Conservation (phyloP, 2,797 vertebrate species). For the Prionace glauca region DNA sequence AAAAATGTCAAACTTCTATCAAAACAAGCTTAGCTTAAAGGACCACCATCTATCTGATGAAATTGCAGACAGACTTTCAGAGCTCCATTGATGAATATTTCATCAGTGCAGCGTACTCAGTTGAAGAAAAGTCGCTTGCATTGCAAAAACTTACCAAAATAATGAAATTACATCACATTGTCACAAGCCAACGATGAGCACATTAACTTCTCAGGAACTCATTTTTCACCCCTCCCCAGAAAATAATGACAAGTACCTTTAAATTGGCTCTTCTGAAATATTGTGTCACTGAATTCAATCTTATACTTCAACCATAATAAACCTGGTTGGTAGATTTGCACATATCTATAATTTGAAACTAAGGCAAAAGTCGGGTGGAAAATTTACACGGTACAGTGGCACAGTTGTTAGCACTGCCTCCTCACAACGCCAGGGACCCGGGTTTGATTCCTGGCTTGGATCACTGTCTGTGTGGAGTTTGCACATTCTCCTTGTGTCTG, state of each 20-base stretch:
- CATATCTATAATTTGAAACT: background rate
- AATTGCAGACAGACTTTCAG: background rate
- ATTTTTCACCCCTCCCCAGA: background rate
- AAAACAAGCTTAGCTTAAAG: background rate
- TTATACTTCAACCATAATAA: background rate
- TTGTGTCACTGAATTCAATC: background rate
- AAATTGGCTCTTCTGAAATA: background rate
- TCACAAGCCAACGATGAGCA: background rate
- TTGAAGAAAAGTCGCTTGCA: background rate
- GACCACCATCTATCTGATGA: background rate
- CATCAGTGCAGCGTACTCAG: background rate
- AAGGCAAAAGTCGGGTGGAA: background rate
- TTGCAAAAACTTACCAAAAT: background rate
- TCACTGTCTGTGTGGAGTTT: too few species aligned
- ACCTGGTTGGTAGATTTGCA: background rate
- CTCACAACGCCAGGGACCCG: too few species aligned
- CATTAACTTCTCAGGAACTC: background rate
- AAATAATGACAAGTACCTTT: background rate
- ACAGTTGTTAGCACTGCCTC: too few species aligned
- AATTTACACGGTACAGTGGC: too few species aligned
- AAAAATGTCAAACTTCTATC: background rate
- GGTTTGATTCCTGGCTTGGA: too few species aligned
- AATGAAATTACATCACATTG: background rate
- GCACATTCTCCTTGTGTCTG: too few species aligned
- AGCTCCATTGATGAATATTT: background rate